Conservation (phyloP, 2,888 invertebrate genomes). For the Coecobrya sp. region DNA sequence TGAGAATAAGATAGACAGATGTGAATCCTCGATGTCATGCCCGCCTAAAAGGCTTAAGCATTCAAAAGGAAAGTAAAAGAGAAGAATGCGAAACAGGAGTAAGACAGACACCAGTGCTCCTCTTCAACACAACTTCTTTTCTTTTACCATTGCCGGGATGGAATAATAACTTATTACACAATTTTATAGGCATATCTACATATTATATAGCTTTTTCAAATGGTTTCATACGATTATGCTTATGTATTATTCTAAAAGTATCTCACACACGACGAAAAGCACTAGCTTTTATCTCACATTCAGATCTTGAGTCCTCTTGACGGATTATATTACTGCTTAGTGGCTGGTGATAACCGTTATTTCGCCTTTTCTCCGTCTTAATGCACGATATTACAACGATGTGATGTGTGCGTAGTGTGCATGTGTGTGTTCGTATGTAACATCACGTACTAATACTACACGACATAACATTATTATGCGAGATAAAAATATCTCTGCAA, state of each 20-base stretch:
- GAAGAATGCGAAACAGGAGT: conserved; percentile 53
- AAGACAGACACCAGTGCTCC: conserved; percentile 26
- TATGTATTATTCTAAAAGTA: neutral
- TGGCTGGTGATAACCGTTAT: conserved; percentile 43
- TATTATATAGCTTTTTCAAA: neutral
- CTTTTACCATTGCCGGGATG: neutral
- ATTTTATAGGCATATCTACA: conserved; percentile 9
- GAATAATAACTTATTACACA: conserved; percentile 37
- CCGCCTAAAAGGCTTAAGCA: conserved; percentile 51
- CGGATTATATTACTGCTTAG: conserved; percentile 53
- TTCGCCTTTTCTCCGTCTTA: conserved; percentile 5
- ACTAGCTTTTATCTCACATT: conserved; percentile 14
- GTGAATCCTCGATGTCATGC: conserved; percentile 63
- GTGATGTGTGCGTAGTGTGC: neutral
- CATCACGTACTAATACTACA: neutral
- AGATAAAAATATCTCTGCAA: conserved; percentile 53
- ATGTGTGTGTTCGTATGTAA: neutral
- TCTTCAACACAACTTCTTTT: neutral
- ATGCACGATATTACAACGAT: conserved; percentile 1
- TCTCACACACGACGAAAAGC: neutral
- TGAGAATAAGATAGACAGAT: conserved; percentile 61
- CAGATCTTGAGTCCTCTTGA: conserved; percentile 33
- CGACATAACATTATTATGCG: neutral
- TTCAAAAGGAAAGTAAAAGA: conserved; percentile 42
- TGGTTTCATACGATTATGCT: neutral